These are phyloP conservation scores for Hypotaenidia philippensis DNA, from an alignment of 2,797 vertebrate genomes.

Conservation along the genomic window DNA sequence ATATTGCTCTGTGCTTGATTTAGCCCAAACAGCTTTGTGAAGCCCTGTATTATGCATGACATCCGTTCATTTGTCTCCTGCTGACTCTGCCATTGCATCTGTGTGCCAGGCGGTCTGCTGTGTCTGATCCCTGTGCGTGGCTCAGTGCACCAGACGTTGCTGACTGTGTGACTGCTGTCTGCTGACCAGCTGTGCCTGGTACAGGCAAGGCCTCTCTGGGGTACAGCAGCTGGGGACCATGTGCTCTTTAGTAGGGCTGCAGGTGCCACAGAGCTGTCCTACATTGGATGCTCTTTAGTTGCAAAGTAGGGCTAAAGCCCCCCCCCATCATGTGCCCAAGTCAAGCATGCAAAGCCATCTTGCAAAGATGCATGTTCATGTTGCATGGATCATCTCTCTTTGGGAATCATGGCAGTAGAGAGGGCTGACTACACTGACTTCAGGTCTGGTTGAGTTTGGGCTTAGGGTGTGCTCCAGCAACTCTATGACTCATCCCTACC, in stretches of 20 bases:
- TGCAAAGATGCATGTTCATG: accelerated
- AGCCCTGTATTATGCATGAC: background rate
- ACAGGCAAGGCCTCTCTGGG: background rate
- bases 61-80: background rate
- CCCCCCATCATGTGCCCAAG: background rate
- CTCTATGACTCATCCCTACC: background rate
- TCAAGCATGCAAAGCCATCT: too few species aligned
- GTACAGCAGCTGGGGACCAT: background rate
- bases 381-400: background rate
- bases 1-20: background rate
- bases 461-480: background rate
- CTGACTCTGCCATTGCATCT: background rate
- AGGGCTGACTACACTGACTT: background rate
- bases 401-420: background rate
- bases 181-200: background rate
- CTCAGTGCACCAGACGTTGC: background rate
- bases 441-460: background rate
- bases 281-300: accelerated
- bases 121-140: accelerated
- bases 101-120: background rate
- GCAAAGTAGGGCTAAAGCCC: background rate
- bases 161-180: background rate
- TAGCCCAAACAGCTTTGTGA: background rate
- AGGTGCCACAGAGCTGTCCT: background rate
- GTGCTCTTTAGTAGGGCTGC: background rate